Evolutionary conservation across 2,888 invertebrate genomes (phyloP).

Genomic region (Folsomia candida): DNA sequence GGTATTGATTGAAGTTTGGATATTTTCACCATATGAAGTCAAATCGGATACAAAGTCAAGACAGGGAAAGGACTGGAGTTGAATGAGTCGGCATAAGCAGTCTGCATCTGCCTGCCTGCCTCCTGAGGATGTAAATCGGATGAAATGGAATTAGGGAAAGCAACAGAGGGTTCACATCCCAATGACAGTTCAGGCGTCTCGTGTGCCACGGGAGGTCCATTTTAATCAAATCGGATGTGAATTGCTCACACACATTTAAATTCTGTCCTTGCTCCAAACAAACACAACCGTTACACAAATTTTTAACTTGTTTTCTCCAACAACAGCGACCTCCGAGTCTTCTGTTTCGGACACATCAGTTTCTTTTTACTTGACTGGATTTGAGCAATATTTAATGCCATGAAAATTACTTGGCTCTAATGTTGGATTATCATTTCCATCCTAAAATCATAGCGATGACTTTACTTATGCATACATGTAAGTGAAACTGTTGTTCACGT

Average conservation of each 20-base stretch:
- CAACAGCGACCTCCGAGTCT: too few species aligned
- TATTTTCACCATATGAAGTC: not conserved
- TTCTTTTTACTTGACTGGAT: too few species aligned
- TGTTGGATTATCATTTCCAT: too few species aligned
- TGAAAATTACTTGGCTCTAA: too few species aligned
- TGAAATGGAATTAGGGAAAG: constrained; percentile 41
- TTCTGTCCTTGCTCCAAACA: not conserved
- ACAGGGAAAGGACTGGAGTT: not conserved
- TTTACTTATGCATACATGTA: too few species aligned
- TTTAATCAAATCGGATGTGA: constrained; percentile 44
- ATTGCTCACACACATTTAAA: constrained; percentile 29
- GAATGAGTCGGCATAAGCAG: not conserved
- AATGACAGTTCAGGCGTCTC: constrained; percentile 12
- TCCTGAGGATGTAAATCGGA: constrained; percentile 14
- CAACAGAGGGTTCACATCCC: constrained; percentile 39
- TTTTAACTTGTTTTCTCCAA: not conserved
- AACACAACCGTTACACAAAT: not conserved
- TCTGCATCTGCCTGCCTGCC: not conserved
- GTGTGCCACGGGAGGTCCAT: constrained; percentile 27
- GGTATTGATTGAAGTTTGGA: not conserved
- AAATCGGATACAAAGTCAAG: not conserved
- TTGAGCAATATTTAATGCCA: too few species aligned
- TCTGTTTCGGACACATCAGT: too few species aligned
- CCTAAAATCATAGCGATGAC: too few species aligned
- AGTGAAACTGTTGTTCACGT: too few species aligned